These are phyloP conservation scores for Amazona guildingii DNA, from an alignment of 2,113 vertebrate genomes.

Conservation along the genomic window DNA sequence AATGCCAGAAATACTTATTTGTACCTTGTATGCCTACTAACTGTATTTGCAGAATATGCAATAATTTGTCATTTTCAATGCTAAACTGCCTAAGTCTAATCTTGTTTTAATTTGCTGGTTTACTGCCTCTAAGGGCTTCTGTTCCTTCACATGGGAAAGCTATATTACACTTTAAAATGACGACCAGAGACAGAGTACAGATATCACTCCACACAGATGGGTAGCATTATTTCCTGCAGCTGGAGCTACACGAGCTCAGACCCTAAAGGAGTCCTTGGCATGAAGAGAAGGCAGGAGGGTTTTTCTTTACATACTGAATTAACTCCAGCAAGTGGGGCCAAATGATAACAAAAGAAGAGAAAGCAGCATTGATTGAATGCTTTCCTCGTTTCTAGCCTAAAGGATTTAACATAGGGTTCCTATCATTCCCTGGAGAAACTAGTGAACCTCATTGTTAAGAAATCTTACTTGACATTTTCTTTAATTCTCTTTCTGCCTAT, in stretches of 20 bases:
- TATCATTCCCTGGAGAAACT: not conserved
- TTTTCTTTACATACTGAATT: not conserved
- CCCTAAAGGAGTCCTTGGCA: not conserved
- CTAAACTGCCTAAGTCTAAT: not conserved
- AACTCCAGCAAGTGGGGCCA: not conserved
- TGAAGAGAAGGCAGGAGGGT: not conserved
- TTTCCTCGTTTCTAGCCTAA: not conserved
- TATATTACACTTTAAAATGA: not conserved
- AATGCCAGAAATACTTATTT: not conserved
- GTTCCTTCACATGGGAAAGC: not conserved
- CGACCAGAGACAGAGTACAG: not conserved
- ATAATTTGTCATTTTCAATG: not conserved
- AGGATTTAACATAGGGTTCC: not conserved
- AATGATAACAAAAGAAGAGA: not conserved
- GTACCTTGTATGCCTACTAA: not conserved
- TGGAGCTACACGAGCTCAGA: not conserved
- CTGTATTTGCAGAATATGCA: not conserved
- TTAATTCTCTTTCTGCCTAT: constrained; percentile 27
- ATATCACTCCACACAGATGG: rapidly evolving
- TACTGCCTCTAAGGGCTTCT: not conserved
- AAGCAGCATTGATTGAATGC: not conserved
- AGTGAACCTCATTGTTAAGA: constrained; percentile 15
- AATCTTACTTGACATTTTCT: constrained; percentile 52
- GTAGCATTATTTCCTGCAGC: not conserved
- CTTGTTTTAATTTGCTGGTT: not conserved